Percentiles rank a stretch among this genome's conserved stretches.
These are phyloP conservation scores for Orchesellides sinensis DNA, from an alignment of 2,888 invertebrate genomes.

Conservation along the genomic window DNA sequence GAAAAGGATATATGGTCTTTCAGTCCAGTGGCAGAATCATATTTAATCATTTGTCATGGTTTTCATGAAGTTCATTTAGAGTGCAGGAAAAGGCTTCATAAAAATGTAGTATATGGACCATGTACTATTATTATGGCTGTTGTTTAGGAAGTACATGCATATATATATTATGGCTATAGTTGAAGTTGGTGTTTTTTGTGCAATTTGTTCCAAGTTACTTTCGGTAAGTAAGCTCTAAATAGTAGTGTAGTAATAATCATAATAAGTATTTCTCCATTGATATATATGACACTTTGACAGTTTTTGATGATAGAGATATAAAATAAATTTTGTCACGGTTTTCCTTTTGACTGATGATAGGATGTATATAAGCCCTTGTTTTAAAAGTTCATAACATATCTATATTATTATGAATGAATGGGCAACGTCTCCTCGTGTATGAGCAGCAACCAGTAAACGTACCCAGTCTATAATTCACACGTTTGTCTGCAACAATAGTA, in stretches of 20 bases:
- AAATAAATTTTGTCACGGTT: conserved; percentile 46
- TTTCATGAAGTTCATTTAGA: conserved; percentile 31
- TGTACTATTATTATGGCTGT: not conserved
- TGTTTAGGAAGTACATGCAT: conserved; percentile 20
- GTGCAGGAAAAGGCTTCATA: conserved; percentile 20
- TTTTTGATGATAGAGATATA: conserved; percentile 39
- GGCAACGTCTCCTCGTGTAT: no score
- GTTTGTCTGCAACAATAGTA: not conserved
- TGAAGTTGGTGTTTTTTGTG: not conserved
- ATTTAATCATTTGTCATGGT: conserved; percentile 42
- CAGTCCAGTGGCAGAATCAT: not conserved
- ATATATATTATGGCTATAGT: conserved; percentile 7
- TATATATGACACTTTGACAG: conserved; percentile 40
- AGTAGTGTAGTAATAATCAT: conserved; percentile 24
- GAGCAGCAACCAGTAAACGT: not conserved
- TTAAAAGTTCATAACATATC: no score
- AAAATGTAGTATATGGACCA: conserved; percentile 23
- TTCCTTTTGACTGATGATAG: no score
- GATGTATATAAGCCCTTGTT: no score
- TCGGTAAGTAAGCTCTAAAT: no score
- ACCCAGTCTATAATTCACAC: not conserved
- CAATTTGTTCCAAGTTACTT: conserved; percentile 19
- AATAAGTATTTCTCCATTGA: conserved; percentile 25
- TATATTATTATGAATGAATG: no score
- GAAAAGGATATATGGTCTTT: no score